Base-by-base conservation (phyloP, 2,888 invertebrate species). In the Hanleya hanleyi region DNA sequence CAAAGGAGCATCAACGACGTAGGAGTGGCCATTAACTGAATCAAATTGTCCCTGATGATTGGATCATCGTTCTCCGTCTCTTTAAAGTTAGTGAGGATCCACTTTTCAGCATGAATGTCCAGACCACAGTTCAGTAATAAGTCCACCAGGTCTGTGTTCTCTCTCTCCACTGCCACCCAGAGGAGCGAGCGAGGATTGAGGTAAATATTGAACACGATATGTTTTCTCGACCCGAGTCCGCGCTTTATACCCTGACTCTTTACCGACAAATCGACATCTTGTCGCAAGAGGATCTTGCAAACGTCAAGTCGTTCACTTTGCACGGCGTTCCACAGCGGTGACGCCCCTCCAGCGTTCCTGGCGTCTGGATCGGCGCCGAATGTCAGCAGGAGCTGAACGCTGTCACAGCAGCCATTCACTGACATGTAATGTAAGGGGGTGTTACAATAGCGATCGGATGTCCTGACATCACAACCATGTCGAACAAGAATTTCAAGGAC, bases 261-360 rank as follows among this genome's bases (percentile, higher is more conserved):
- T 9, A 37, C 38, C 29, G 35, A 37, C 1, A 64, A 18, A 64
- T 64, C 38, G 26, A 37, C 64, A 1, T 37, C 35, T 6, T 29
- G 37, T 35, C 26, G 35, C 15, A 64, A n/a, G n/a, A 64, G 64
- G n/a, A n/a, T 37, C 26, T 35, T 37, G 35, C 37, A 15, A 18
- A 64, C 26, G 26, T 18, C 18, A 15, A n/a, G 22, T 12, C 38
- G n/a, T 32, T 33, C 51, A 47, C 41, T 51, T 50, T 74, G 69
- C 15, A 70, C 70, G 1, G 78, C 78, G 35, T 78, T 72, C 78
- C 78, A 78, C 47, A 76, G 29, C 1, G 78, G 77, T 15, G 78
- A 75, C 5, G 71, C 66, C 9, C 41, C 37, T 12, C 67, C 50
- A 4, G 5, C 29, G 67, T 78, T 78, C 9, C 29, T 22, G 4